Evolutionary conservation across 2,113 vertebrate genomes (phyloP).

Genomic region (Dromiciops gliroides): DNA sequence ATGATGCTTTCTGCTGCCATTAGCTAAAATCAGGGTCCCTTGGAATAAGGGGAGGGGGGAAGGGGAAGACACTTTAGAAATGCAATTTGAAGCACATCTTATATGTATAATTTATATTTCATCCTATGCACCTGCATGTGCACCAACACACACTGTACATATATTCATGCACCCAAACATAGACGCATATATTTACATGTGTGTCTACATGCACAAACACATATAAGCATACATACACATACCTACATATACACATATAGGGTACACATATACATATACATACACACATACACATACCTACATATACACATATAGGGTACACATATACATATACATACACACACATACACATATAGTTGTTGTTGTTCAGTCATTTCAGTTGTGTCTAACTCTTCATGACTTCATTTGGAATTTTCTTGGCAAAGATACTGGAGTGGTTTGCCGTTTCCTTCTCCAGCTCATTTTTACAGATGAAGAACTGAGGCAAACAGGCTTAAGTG

Average conservation of each 20-base stretch:
- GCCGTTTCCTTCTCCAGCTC: background rate
- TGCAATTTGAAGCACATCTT: slow-evolving; percentile 83
- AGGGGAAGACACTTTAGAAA: slow-evolving; percentile 82
- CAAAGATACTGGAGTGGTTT: background rate
- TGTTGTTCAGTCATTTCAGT: background rate
- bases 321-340: background rate
- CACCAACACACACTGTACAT: no score
- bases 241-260: no score
- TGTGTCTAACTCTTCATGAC: background rate
- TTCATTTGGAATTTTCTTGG: background rate
- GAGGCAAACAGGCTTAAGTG: background rate
- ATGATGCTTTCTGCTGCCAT: slow-evolving; percentile 82
- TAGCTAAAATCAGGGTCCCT: slow-evolving; percentile 85
- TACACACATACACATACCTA: background rate
- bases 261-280: no score
- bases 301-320: background rate
- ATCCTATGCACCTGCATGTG: background rate
- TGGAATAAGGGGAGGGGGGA: slow-evolving; percentile 76
- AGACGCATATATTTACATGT: no score
- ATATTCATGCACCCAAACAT: no score
- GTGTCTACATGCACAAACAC: no score
- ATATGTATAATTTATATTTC: slow-evolving; percentile 74
- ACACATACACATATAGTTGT: background rate
- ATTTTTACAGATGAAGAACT: background rate
- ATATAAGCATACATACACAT: no score